phyloP scores from a whole-genome alignment of 2,113 vertebrate genomes.

The Hydrolagus affinis region DNA sequence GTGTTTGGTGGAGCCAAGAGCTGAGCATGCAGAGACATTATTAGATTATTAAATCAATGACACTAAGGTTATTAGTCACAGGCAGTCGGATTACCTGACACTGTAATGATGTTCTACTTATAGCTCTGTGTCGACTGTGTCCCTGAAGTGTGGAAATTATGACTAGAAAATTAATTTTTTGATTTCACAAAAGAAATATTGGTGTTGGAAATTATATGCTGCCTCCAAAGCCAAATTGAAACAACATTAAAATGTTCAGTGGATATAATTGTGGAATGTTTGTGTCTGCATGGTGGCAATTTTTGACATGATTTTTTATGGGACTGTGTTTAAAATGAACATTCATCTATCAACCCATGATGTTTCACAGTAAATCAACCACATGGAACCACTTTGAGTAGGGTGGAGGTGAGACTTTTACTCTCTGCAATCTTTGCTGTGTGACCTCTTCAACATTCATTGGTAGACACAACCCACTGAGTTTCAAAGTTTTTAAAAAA shows the following conservation, averaged over 20 bases:
- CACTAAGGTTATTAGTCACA: slow-evolving; percentile 57
- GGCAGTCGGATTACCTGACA: slow-evolving; percentile 54
- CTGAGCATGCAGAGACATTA: slow-evolving; percentile 49
- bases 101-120: slow-evolving; percentile 58
- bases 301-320: too few species aligned
- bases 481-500: too few species aligned
- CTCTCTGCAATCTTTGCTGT: too few species aligned
- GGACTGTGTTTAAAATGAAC: too few species aligned
- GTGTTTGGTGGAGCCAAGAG: slow-evolving; percentile 40
- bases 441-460: too few species aligned
- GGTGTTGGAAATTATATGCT: slow-evolving; percentile 41
- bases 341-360: too few species aligned
- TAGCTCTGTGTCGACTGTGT: slow-evolving; percentile 50
- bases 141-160: slow-evolving; percentile 54
- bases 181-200: slow-evolving; percentile 47
- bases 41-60: slow-evolving; percentile 59
- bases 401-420: too few species aligned
- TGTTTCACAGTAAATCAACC: too few species aligned
- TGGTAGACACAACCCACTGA: too few species aligned
- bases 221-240: slow-evolving; percentile 32
- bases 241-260: slow-evolving; percentile 40
- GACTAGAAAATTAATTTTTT: slow-evolving; percentile 59
- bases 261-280: too few species aligned
- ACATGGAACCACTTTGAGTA: too few species aligned
- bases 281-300: too few species aligned